These are phyloP conservation scores for Cataglyphis cursor DNA, from an alignment of 2,888 invertebrate species.

Conservation along the genomic window DNA sequence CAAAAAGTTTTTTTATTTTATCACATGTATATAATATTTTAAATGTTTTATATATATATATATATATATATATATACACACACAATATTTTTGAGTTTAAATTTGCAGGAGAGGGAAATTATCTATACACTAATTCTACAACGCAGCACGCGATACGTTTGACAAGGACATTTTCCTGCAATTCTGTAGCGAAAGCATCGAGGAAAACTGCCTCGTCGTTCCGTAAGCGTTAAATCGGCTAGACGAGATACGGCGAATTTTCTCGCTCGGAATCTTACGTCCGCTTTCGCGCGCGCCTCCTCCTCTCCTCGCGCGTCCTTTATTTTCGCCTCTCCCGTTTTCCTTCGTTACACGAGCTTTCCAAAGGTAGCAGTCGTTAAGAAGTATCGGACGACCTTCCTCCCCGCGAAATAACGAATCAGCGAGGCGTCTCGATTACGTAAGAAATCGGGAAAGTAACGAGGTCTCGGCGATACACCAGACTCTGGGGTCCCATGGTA, in stretches of 20 bases:
- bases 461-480: slow-evolving; percentile 60
- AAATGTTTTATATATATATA: too few species aligned
- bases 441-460: slow-evolving; percentile 68
- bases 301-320: slow-evolving; percentile 12
- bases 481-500: slow-evolving; percentile 65
- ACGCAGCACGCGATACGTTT: not conserved
- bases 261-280: slow-evolving; percentile 30
- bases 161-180: not conserved
- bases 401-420: slow-evolving; percentile 63
- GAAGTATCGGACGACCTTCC: slow-evolving; percentile 37
- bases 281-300: not conserved
- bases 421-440: slow-evolving; percentile 64
- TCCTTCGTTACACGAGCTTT: slow-evolving; percentile 40
- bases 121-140: not conserved
- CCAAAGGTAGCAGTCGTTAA: slow-evolving; percentile 48
- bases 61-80: too few species aligned
- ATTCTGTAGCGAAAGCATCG: not conserved
- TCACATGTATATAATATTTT: not conserved
- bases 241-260: slow-evolving; percentile 44
- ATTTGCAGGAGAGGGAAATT: not conserved
- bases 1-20: not conserved
- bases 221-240: slow-evolving; percentile 43
- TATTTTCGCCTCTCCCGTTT: slow-evolving; percentile 42
- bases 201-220: not conserved
- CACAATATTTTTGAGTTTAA: not conserved